Evolutionary conservation across 1,140 invertebrate genomes (phyloP).

Genomic region (Pteromalus puparum): DNA sequence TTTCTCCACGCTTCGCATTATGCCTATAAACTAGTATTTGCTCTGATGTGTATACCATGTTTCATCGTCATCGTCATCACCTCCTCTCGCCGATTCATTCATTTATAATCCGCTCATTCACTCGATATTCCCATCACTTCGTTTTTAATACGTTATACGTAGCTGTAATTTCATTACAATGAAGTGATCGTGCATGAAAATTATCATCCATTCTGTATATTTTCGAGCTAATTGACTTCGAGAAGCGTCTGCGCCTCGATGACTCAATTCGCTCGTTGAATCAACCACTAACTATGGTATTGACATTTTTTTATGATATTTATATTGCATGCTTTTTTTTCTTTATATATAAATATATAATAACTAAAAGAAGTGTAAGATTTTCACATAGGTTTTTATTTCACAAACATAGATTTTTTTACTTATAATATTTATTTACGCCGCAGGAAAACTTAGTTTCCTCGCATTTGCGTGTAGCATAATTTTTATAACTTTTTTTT

Average conservation of each 20-base stretch:
- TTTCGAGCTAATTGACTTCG: conserved; percentile 45
- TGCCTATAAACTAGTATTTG: conserved; percentile 28
- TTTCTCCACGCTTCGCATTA: conserved; percentile 43
- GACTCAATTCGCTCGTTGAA: conserved; percentile 49
- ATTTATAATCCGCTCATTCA: conserved; percentile 39
- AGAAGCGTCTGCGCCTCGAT: neutral
- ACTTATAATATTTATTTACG: neutral
- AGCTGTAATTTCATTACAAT: conserved; percentile 40
- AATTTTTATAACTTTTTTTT: conserved; percentile 53
- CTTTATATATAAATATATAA: neutral
- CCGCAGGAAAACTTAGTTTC: conserved; percentile 25
- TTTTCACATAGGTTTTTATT: conserved; percentile 25
- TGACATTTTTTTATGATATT: conserved; percentile 34
- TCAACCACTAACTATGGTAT: conserved; percentile 40
- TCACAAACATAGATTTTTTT: conserved; percentile 5
- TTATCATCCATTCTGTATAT: conserved; percentile 5
- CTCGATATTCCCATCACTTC: conserved; percentile 40
- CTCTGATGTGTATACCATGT: conserved; percentile 38
- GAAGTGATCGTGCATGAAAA: conserved; percentile 46
- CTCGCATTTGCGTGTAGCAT: conserved; percentile 47
- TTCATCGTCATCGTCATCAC: conserved; percentile 41
- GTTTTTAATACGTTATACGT: conserved; percentile 29
- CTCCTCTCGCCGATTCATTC: conserved; percentile 43
- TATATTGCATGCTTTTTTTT: conserved; percentile 47
- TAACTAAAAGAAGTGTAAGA: conserved; percentile 31